These are phyloP conservation scores for Oryzias curvinotus DNA, from an alignment of 2,113 vertebrate species.

Conservation along the genomic window DNA sequence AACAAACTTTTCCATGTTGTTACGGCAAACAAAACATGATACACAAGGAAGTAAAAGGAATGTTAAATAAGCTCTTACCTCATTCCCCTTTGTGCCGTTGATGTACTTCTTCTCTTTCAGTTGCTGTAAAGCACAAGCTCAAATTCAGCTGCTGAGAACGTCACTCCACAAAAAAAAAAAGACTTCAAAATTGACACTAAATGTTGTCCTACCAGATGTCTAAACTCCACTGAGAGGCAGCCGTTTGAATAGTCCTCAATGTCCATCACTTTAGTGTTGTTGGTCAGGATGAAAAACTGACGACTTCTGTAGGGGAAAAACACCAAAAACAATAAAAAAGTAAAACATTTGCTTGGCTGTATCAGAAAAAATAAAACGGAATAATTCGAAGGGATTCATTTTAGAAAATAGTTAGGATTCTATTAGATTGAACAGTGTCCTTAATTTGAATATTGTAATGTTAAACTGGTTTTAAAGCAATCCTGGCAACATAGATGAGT, in stretches of 20 bases:
- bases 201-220: constrained; percentile 85
- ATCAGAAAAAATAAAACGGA: too few relatives aligned
- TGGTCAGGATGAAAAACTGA: constrained; percentile 93
- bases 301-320: constrained; percentile 79
- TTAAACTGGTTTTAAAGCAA: too few relatives aligned
- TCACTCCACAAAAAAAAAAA: neutral
- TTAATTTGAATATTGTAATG: too few relatives aligned
- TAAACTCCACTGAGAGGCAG: constrained; percentile 92
- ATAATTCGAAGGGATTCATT: too few relatives aligned
- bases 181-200: neutral
- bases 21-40: neutral
- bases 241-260: constrained; percentile 93
- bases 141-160: neutral
- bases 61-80: constrained; percentile 74
- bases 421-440: too few relatives aligned
- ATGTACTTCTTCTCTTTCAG: constrained; percentile 94
- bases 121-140: constrained; percentile 80
- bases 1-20: neutral
- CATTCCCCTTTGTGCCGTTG: constrained; percentile 88
- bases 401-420: too few relatives aligned
- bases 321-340: neutral
- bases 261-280: constrained; percentile 95
- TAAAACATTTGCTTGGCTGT: too few relatives aligned
- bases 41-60: neutral
- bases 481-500: too few relatives aligned